Evolutionary conservation across 2,113 vertebrate species (phyloP), one percentile per base, ranked within the genome.

Genomic region (Scopus umbretta): DNA sequence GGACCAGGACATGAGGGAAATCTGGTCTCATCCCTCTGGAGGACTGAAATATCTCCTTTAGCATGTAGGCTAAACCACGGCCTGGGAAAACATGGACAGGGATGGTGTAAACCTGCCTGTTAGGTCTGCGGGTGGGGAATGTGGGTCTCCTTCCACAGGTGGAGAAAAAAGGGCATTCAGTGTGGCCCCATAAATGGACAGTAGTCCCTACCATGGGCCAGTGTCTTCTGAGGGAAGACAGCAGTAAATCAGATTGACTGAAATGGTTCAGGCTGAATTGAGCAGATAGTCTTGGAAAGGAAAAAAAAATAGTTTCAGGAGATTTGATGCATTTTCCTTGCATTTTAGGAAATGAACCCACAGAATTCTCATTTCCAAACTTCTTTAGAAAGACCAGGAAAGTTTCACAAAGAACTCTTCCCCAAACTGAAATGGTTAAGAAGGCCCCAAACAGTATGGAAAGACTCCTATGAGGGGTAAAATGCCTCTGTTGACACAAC

Each of bases 31-130:
- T 99, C 29, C 99, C 99, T 79, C 97, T 95, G 93, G 98, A 98
- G 93, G 98, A 94, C 89, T 98, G 98, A 86, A 99, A 99, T 45
- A 99, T 55, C 73, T 99, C 99, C 97, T 98, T 97, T 8, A 99
- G 95, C 86, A 98, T 92, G 20, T 98, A 99, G 85, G 97, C 93
- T 80, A 99, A 98, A 70, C 98, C 99, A 89, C 94, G 98, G 84
- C 98, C 99, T 99, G 95, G 15, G 59, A 25, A 76, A 75, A 90
- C 29, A 82, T 10, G 36, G 73, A 42, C 45, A 88, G 15, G 29
- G 5, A 49, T 7, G 13, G 7, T 7, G 43, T 32, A 68, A 79
- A 34, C 15, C 67, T 27, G 25, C 9, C 12, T 30, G 16, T 17
- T 27, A 52, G 6, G 36, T 59, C 29, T 74, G 5, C 3, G 7